These are phyloP conservation scores for Patella depressa DNA, from an alignment of 2,888 invertebrate species.

Conservation along the genomic window DNA sequence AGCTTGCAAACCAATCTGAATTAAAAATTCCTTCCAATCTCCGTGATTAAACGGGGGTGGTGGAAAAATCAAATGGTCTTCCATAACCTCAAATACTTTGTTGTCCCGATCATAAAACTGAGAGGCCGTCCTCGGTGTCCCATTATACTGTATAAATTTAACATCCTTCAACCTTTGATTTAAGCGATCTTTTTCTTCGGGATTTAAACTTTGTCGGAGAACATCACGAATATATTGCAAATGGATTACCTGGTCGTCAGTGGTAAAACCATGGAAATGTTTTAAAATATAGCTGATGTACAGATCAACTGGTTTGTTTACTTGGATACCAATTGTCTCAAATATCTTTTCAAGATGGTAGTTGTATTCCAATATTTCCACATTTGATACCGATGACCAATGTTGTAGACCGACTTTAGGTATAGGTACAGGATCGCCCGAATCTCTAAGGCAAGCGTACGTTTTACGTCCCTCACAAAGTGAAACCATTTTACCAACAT, in stretches of 20 bases:
- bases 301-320: conserved; percentile 17
- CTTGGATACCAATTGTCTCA: conserved; percentile 33
- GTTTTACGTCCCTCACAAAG: not conserved
- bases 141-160: conserved; percentile 38
- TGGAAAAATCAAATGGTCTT: conserved; percentile 39
- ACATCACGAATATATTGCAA: conserved; percentile 27
- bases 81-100: conserved; percentile 44
- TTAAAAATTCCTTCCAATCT: conserved; percentile 31
- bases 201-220: not conserved
- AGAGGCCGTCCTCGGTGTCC: conserved; percentile 34
- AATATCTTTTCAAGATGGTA: conserved; percentile 30
- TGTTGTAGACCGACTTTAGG: conserved; percentile 21
- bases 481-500: not conserved
- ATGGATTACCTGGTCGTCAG: conserved; percentile 17
- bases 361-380: conserved; percentile 21
- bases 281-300: conserved; percentile 35
- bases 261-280: conserved; percentile 18
- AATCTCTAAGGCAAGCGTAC: not conserved
- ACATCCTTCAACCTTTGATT: conserved; percentile 32
- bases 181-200: conserved; percentile 30
- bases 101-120: conserved; percentile 48
- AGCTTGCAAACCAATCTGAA: conserved; percentile 29
- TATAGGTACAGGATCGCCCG: not conserved
- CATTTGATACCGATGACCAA: conserved; percentile 14
- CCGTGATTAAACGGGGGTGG: conserved; percentile 26